These are phyloP conservation scores for Nyctibius grandis DNA, from an alignment of 2,797 vertebrate species.

Conservation along the genomic window DNA sequence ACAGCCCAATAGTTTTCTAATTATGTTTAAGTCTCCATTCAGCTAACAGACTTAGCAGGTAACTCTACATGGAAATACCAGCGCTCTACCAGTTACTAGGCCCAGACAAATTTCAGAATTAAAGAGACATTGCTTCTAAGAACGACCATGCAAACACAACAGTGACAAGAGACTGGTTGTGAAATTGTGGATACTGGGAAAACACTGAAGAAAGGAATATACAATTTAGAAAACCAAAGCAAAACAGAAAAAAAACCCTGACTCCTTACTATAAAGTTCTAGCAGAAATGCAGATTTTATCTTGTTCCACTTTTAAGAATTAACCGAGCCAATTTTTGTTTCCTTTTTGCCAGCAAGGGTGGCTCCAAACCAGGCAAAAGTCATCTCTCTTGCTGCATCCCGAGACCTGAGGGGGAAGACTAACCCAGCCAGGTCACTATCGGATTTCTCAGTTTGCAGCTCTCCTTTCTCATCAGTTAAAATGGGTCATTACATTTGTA, in stretches of 20 bases:
- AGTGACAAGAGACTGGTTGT: background rate
- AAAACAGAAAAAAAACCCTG: background rate
- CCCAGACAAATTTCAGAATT: background rate
- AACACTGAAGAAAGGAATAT: background rate
- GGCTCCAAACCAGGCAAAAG: background rate
- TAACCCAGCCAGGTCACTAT: background rate
- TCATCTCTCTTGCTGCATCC: background rate
- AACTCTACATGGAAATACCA: background rate
- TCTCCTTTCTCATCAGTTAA: background rate
- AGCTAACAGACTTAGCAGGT: background rate
- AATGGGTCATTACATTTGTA: background rate
- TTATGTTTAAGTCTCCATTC: background rate
- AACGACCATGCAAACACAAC: background rate
- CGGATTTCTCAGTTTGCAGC: background rate
- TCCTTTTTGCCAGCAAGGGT: background rate
- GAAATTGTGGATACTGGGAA: background rate
- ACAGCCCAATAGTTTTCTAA: background rate
- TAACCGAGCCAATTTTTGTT: background rate
- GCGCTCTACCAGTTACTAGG: background rate
- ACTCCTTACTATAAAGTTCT: background rate
- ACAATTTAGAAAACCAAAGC: background rate
- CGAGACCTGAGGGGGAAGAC: background rate
- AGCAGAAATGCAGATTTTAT: background rate
- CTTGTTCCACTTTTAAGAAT: background rate
- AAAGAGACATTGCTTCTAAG: background rate